Conservation (phyloP, 2,797 vertebrate species). For the Channallabes apus region DNA sequence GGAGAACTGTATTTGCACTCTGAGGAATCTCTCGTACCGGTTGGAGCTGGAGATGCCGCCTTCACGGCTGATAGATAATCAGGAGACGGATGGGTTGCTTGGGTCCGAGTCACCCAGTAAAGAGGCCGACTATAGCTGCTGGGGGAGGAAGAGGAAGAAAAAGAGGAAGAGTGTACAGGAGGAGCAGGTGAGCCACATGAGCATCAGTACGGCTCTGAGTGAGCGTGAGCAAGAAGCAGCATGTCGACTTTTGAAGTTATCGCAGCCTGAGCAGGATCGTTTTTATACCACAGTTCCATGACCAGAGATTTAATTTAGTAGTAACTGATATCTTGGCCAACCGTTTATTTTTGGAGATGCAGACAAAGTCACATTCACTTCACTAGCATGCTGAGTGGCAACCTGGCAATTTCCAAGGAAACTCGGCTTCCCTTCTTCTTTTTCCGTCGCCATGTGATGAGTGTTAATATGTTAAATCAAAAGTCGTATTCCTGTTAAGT, state of each 20-base stretch:
- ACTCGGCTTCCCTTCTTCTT: background rate
- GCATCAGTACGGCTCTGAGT: background rate
- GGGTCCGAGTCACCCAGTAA: conserved; percentile 88
- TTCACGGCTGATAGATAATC: conserved; percentile 81
- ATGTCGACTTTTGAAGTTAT: background rate
- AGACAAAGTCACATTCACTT: background rate
- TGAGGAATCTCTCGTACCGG: conserved; percentile 95
- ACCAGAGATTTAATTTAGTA: background rate
- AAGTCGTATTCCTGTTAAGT: background rate
- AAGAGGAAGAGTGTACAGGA: conserved; percentile 88
- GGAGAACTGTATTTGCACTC: conserved; percentile 97
- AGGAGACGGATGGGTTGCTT: conserved; percentile 87
- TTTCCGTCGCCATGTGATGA: background rate
- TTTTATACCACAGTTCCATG: background rate
- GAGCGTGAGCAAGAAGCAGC: background rate
- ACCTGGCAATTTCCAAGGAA: background rate
- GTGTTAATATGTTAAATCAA: background rate
- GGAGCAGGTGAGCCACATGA: conserved; percentile 80
- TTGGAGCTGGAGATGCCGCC: conserved; percentile 93
- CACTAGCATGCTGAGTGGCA: background rate
- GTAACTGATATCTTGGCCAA: background rate
- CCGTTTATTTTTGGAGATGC: background rate
- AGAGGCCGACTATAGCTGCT: conserved; percentile 91
- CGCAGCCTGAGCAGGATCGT: background rate
- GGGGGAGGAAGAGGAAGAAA: conserved; percentile 97